phyloP scores from a whole-genome alignment of 2,888 invertebrate species.

The Ormyrus thymus region DNA sequence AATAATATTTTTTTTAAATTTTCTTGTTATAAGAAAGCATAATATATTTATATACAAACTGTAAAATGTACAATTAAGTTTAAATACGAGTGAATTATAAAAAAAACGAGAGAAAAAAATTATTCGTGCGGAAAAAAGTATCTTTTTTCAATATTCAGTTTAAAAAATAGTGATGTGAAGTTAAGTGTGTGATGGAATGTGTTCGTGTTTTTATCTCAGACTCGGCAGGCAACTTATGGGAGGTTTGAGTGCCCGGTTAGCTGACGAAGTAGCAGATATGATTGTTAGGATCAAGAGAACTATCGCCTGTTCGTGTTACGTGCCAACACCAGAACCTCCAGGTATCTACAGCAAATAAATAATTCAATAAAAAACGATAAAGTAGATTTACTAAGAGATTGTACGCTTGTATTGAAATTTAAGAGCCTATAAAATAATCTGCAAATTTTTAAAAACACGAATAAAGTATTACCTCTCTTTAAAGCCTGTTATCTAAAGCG shows the following conservation, averaged over 20 bases:
- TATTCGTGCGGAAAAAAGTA: neutral
- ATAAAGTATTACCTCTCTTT: too few species aligned
- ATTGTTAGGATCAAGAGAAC: slow-evolving; percentile 68
- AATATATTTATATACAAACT: too few species aligned
- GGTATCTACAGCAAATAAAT: slow-evolving; percentile 59
- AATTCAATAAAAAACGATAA: neutral
- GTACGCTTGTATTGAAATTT: too few species aligned
- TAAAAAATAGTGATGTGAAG: neutral
- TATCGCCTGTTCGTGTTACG: slow-evolving; percentile 60
- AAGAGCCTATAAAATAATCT: too few species aligned
- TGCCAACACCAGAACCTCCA: slow-evolving; percentile 65
- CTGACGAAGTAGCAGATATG: slow-evolving; percentile 69
- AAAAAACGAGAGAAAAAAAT: neutral
- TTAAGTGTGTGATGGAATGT: slow-evolving; percentile 66
- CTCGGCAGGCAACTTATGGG: slow-evolving; percentile 67
- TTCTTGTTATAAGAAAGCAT: too few species aligned
- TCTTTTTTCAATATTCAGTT: neutral
- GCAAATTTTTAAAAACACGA: too few species aligned
- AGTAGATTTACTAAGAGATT: neutral
- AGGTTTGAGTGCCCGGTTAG: slow-evolving; percentile 66
- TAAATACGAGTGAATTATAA: neutral
- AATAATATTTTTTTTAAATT: too few species aligned
- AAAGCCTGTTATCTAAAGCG: too few species aligned
- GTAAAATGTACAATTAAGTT: too few species aligned
- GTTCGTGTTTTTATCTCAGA: slow-evolving; percentile 71